Percentiles rank a stretch among this genome's conserved stretches.
phyloP scores from a whole-genome alignment of 2,888 invertebrate genomes.

The Meteorus colon region DNA sequence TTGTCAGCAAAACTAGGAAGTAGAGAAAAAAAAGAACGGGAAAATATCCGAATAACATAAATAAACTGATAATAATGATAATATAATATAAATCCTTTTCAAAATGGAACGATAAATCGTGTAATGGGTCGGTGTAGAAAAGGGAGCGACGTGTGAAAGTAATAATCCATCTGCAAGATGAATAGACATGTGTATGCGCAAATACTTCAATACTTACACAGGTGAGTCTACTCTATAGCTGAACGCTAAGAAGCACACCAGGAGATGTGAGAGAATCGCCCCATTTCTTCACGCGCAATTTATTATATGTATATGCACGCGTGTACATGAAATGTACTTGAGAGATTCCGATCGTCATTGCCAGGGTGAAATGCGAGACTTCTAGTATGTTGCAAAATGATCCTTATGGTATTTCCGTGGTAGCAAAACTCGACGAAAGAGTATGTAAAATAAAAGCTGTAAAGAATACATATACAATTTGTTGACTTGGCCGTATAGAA shows the following conservation, averaged over 20 bases:
- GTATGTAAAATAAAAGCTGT: neutral
- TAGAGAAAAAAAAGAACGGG: neutral
- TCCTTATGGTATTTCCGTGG: constrained; percentile 56
- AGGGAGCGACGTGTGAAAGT: constrained; percentile 19
- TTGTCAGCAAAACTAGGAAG: neutral
- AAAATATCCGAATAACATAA: neutral
- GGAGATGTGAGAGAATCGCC: constrained; percentile 10
- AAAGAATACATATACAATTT: neutral
- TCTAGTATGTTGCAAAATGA: constrained; percentile 52
- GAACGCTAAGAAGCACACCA: constrained; percentile 21
- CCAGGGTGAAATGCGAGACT: constrained; percentile 13
- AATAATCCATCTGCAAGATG: constrained; percentile 3
- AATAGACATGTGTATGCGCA: neutral
- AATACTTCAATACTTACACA: neutral
- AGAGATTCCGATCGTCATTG: neutral
- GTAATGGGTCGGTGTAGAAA: neutral
- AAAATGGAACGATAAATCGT: neutral
- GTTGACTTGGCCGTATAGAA: constrained; percentile 47
- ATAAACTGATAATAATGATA: neutral
- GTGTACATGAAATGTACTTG: neutral
- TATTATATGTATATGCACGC: neutral
- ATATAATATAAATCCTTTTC: neutral
- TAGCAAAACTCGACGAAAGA: constrained; percentile 49
- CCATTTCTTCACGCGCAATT: constrained; percentile 3
- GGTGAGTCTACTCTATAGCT: neutral